Evolutionary conservation across 1,140 invertebrate species (phyloP).

Genomic region (Mizuhopecten yessoensis): DNA sequence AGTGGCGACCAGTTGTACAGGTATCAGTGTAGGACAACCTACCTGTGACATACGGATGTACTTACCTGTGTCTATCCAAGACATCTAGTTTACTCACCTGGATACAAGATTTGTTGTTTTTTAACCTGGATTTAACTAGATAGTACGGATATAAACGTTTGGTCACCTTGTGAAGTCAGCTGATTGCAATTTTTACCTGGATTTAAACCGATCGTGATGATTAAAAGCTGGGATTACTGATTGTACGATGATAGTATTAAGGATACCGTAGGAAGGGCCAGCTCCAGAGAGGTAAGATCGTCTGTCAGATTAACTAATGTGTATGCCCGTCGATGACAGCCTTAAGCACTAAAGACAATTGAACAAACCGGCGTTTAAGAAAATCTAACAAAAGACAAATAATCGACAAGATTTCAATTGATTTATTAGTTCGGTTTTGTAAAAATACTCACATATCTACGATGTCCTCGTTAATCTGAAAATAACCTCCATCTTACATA

Average conservation of each 20-base stretch:
- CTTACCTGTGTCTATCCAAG: conserved; percentile 1
- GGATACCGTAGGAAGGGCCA: background rate
- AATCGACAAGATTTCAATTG: conserved; percentile 18
- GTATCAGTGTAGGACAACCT: background rate
- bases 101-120: conserved; percentile 10
- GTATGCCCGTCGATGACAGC: conserved; percentile 10
- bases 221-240: background rate
- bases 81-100: conserved; percentile 27
- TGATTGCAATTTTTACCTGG: background rate
- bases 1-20: background rate
- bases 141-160: background rate
- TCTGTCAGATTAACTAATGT: background rate
- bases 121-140: conserved; percentile 35
- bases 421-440: background rate
- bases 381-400: background rate
- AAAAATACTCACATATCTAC: no score
- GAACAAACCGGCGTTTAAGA: no score
- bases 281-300: background rate
- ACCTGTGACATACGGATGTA: background rate
- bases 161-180: background rate
- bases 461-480: no score
- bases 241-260: background rate
- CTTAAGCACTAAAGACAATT: background rate
- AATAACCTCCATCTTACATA: no score
- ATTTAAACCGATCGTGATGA: background rate